Conservation (phyloP, 2,888 invertebrate species). For the Drymonia ruficornis region DNA sequence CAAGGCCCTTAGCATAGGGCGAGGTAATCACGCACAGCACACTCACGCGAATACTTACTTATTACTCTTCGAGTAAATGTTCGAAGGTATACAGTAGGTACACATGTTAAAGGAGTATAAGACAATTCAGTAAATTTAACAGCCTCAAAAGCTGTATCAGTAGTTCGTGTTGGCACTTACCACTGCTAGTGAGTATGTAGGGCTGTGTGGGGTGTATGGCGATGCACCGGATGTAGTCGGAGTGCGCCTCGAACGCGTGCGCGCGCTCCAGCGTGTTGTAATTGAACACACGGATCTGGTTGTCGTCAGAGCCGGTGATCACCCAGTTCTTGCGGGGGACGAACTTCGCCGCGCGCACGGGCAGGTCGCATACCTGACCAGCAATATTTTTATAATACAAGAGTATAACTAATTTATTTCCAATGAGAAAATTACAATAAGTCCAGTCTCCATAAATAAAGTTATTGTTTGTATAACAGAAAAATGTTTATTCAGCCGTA, state of each 20-base stretch:
- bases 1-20: too few species aligned
- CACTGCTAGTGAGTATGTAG: slow-evolving; percentile 97
- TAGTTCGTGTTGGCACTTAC: slow-evolving; percentile 87
- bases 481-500: too few species aligned
- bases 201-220: slow-evolving; percentile 99
- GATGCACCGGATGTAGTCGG: slow-evolving; percentile 98
- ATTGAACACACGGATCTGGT: slow-evolving; percentile 98
- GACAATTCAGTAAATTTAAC: too few species aligned
- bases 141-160: too few species aligned
- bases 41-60: too few species aligned
- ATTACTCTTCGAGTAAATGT: too few species aligned
- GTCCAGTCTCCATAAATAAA: too few species aligned
- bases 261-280: slow-evolving; percentile 99
- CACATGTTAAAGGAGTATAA: too few species aligned
- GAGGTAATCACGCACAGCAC: too few species aligned
- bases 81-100: too few species aligned
- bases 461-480: too few species aligned
- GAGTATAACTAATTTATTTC: neutral
- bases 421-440: too few species aligned
- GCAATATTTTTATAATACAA: neutral
- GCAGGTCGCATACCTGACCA: slow-evolving; percentile 96
- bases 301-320: slow-evolving; percentile 98
- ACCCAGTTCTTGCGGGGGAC: slow-evolving; percentile 99
- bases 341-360: slow-evolving; percentile 98
- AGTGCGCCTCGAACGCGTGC: slow-evolving; percentile 98